Evolutionary conservation across 2,888 invertebrate species (phyloP).

Genomic region (Dryobotodes eremita): DNA sequence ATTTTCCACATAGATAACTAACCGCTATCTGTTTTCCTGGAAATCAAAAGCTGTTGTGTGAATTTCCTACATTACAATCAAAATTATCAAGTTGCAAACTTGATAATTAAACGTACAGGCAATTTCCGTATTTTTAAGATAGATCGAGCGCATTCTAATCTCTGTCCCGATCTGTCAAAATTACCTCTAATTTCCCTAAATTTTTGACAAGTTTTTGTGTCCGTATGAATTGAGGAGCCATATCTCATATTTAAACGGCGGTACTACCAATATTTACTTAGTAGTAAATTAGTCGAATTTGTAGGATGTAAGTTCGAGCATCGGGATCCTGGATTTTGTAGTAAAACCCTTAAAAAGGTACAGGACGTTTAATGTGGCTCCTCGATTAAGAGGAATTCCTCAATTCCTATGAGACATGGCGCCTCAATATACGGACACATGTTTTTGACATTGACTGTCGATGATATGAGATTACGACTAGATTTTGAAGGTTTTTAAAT

Average conservation of each 20-base stretch:
- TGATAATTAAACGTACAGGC: too few species aligned
- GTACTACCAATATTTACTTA: too few species aligned
- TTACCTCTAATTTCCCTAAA: not conserved
- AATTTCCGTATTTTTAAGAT: not conserved
- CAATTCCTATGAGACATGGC: too few species aligned
- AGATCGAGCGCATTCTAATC: not conserved
- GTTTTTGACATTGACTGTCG: not conserved
- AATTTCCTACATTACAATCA: not conserved
- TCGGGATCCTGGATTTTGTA: too few species aligned
- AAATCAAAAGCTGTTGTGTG: not conserved
- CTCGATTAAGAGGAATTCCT: too few species aligned
- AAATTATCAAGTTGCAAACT: not conserved
- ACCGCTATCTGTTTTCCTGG: not conserved
- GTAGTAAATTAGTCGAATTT: too few species aligned
- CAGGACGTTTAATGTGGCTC: too few species aligned
- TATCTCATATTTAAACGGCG: too few species aligned
- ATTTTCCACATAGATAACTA: constrained; percentile 4
- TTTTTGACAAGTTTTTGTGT: not conserved
- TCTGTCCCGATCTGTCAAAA: not conserved
- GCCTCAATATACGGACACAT: too few species aligned
- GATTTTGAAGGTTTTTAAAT: not conserved
- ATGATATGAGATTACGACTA: not conserved
- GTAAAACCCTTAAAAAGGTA: too few species aligned
- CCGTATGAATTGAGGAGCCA: too few species aligned
- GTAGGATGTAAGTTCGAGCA: too few species aligned